These are phyloP conservation scores for Automeris io DNA, from an alignment of 2,888 invertebrate species.

Conservation along the genomic window DNA sequence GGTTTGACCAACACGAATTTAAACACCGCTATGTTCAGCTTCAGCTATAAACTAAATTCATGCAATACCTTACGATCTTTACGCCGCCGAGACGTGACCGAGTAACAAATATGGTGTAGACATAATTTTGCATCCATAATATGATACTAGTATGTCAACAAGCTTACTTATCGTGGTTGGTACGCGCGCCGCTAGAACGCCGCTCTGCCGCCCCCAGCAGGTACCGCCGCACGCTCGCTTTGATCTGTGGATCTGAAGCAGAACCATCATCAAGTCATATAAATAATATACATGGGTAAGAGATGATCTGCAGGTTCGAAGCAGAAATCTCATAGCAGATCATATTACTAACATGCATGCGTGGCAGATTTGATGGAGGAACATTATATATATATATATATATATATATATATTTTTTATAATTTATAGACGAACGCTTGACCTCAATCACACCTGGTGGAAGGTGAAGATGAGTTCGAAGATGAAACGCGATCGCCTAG, in stretches of 20 bases:
- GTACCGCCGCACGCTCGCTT: constrained; percentile 86
- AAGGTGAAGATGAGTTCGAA: too few species aligned
- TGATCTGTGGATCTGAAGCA: constrained; percentile 89
- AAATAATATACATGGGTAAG: too few species aligned
- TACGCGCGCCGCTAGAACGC: constrained; percentile 45
- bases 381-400: too few species aligned
- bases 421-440: too few species aligned
- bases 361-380: too few species aligned
- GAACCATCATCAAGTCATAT: constrained; percentile 16
- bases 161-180: constrained; percentile 66
- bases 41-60: background rate
- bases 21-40: background rate
- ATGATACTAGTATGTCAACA: constrained; percentile 1
- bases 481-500: too few species aligned
- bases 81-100: background rate
- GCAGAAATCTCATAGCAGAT: too few species aligned
- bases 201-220: constrained; percentile 77
- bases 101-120: constrained; percentile 1
- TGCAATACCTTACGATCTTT: background rate
- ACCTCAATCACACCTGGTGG: too few species aligned
- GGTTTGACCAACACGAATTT: background rate
- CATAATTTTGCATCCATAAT: background rate
- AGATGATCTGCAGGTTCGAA: too few species aligned
- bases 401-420: too few species aligned
- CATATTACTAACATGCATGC: too few species aligned